phyloP scores from a whole-genome alignment of 2,888 invertebrate species.

The Lithophane socia region DNA sequence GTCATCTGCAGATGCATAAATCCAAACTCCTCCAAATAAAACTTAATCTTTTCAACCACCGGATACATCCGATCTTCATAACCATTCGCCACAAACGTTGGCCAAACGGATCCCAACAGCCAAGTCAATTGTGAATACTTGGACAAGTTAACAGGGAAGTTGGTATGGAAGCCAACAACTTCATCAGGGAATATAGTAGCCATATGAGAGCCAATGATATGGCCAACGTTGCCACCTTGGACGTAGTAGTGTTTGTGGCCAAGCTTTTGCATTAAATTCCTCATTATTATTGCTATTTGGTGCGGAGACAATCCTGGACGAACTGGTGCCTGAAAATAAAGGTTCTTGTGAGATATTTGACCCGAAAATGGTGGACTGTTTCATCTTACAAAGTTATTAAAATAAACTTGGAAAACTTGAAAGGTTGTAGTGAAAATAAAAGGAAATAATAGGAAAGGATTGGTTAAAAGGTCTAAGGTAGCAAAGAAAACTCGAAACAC shows the following conservation, averaged over 20 bases:
- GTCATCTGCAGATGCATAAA: slow-evolving; percentile 94
- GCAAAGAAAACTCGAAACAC: background rate
- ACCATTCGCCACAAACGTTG: slow-evolving; percentile 86
- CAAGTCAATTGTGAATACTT: slow-evolving; percentile 75
- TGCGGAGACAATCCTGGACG: slow-evolving; percentile 91
- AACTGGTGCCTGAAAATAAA: slow-evolving; percentile 81
- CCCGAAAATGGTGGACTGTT: slow-evolving; percentile 19
- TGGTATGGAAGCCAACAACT: slow-evolving; percentile 91
- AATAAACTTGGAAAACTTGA: background rate
- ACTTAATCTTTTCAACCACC: slow-evolving; percentile 76
- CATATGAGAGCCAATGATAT: slow-evolving; percentile 91
- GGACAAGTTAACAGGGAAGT: slow-evolving; percentile 88
- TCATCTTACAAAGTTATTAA: slow-evolving; percentile 10
- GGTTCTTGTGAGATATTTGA: slow-evolving; percentile 10
- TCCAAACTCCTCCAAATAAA: slow-evolving; percentile 88
- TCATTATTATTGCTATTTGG: slow-evolving; percentile 91
- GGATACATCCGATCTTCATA: slow-evolving; percentile 89
- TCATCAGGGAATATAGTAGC: slow-evolving; percentile 92
- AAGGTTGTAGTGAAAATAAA: background rate
- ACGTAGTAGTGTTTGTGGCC: slow-evolving; percentile 92
- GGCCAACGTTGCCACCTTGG: slow-evolving; percentile 95
- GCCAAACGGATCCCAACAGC: slow-evolving; percentile 87
- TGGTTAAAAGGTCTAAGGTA: background rate
- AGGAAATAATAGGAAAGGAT: background rate
- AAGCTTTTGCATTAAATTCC: slow-evolving; percentile 93